phyloP scores from a whole-genome alignment of 2,888 invertebrate genomes.

The Nipponacmea schrenckii region DNA sequence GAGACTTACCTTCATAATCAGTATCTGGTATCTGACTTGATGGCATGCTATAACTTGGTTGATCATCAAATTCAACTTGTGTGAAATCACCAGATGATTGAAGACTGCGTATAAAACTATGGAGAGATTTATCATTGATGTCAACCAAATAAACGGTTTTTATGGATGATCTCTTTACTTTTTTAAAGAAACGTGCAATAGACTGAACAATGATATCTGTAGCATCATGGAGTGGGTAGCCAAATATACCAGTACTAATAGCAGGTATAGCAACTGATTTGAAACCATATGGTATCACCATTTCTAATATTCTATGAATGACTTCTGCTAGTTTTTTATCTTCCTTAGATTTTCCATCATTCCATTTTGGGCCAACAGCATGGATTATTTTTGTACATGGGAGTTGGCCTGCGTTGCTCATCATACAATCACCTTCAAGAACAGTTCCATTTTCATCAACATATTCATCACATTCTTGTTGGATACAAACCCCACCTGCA shows the following conservation, averaged over 20 bases:
- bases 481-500: background rate
- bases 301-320: background rate
- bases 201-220: background rate
- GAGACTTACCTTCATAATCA: too few species aligned
- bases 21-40: too few species aligned
- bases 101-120: background rate
- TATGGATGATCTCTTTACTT: background rate
- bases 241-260: background rate
- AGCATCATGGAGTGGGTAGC: background rate
- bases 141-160: background rate
- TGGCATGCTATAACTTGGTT: too few species aligned
- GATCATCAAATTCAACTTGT: too few species aligned
- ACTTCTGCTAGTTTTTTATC: background rate
- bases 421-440: background rate
- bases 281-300: background rate
- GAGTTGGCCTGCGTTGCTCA: background rate
- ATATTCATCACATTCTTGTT: background rate
- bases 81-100: too few species aligned
- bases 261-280: background rate
- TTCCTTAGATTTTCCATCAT: background rate
- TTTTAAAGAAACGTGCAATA: background rate
- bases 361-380: background rate
- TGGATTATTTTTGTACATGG: background rate
- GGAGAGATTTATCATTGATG: background rate
- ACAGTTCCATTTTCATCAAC: background rate